Evolutionary conservation across 2,888 invertebrate species (phyloP), one percentile per base, ranked within the genome.

Genomic region (Nemoura dubitans): DNA sequence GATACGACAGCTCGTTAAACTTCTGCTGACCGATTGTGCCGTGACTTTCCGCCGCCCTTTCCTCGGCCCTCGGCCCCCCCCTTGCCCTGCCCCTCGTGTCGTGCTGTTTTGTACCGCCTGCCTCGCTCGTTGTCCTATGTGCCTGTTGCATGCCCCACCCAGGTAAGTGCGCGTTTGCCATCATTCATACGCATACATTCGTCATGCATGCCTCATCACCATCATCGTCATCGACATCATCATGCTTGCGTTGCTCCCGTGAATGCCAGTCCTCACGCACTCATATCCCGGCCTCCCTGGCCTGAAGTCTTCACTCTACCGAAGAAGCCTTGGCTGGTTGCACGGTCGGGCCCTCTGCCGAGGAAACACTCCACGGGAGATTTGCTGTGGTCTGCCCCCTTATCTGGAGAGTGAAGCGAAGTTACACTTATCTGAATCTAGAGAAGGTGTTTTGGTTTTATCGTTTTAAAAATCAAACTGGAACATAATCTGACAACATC

Each of bases 131-230:
- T 59, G 59, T 29, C 82, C 30, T 86, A n/a, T 36, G 59, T 86
- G 80, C 59, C 80, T 87, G 86, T 87, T 85, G 87, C 87, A 87
- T 87, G 86, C 78, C 84, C 82, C 85, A 76, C 43, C 78, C 86
- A 87, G 87, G 87, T 87, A 86, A 87, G 87, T 87, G 86, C 76
- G 59, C 21, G 84, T 42, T 80, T 81, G 78, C 14, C 59, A 59
- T 59, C 59, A 21, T 59, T 59, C 59, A 59, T 59, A 6, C 81
- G 5, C 81, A 28, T 27, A 30, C 28, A 78, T 27, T 26, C 78
- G 28, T 1, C 81, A 16, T 81, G 26, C 81, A 81, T 30, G 28
- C 27, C 81, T 29, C 78, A 78, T 78, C 78, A 28, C 25, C 7
- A 7, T n/a, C 28, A 30, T 30, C 28, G 21, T 10, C 28, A 27